These are phyloP conservation scores for Nipponia nippon DNA, from an alignment of 2,113 vertebrate species.

Conservation along the genomic window DNA sequence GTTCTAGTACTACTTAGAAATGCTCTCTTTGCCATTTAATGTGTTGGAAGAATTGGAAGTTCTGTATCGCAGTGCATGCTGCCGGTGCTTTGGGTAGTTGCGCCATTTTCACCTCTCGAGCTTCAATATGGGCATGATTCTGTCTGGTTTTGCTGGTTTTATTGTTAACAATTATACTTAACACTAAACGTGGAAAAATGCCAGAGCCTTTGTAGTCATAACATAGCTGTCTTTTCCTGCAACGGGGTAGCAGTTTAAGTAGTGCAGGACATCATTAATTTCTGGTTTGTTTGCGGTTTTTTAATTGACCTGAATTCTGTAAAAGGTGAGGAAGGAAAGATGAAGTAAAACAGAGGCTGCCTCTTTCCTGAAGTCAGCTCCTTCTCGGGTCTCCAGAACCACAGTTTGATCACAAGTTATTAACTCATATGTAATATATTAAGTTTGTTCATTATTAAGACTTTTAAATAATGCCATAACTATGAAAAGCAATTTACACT, in stretches of 20 bases:
- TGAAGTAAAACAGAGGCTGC: background rate
- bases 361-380: background rate
- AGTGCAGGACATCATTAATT: background rate
- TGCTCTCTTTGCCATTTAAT: background rate
- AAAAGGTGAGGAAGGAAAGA: background rate
- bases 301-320: background rate
- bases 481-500: background rate
- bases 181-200: background rate
- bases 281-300: background rate
- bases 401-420: background rate
- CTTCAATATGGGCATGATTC: background rate
- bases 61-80: background rate
- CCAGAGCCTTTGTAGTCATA: background rate
- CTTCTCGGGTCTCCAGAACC: background rate
- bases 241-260: accelerated
- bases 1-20: background rate
- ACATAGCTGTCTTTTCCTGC: background rate
- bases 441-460: background rate
- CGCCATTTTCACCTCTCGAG: background rate
- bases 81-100: background rate
- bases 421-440: background rate
- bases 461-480: background rate
- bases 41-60: background rate
- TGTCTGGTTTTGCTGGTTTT: background rate
- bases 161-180: background rate